A percentile compares a stretch with the other conserved stretches of the same genome.
Conservation (phyloP, 2,797 vertebrate species). For the Channallabes apus region DNA sequence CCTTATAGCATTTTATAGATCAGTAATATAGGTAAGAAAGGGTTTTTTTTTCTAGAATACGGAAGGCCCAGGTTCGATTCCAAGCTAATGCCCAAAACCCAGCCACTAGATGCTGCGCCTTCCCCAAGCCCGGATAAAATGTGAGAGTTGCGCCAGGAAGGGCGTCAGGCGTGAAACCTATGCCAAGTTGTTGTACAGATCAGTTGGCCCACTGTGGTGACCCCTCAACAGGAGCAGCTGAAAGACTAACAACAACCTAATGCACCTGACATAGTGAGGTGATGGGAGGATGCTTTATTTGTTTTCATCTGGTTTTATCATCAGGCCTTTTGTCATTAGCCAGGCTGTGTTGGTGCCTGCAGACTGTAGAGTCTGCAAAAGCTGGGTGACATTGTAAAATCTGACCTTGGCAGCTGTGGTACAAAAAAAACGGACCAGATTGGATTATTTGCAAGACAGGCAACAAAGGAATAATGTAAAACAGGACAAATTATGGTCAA, state of each 20-base stretch:
- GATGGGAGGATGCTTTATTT: background rate
- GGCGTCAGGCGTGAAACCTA: no score
- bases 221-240: no score
- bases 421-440: background rate
- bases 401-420: conserved; percentile 4
- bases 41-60: background rate
- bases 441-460: background rate
- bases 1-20: background rate
- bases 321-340: background rate
- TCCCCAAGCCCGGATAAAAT: no score
- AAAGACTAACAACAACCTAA: no score
- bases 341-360: background rate
- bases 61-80: no score
- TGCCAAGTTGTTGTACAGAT: no score
- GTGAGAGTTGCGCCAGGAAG: no score
- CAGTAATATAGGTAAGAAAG: background rate
- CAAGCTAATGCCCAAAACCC: no score
- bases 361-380: background rate
- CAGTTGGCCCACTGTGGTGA: no score
- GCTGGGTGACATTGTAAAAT: background rate
- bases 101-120: no score
- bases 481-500: no score
- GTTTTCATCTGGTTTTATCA: background rate
- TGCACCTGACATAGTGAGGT: background rate
- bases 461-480: no score